These are phyloP conservation scores for Epinephelus cyanopodus DNA, from an alignment of 2,113 vertebrate genomes.

Conservation along the genomic window DNA sequence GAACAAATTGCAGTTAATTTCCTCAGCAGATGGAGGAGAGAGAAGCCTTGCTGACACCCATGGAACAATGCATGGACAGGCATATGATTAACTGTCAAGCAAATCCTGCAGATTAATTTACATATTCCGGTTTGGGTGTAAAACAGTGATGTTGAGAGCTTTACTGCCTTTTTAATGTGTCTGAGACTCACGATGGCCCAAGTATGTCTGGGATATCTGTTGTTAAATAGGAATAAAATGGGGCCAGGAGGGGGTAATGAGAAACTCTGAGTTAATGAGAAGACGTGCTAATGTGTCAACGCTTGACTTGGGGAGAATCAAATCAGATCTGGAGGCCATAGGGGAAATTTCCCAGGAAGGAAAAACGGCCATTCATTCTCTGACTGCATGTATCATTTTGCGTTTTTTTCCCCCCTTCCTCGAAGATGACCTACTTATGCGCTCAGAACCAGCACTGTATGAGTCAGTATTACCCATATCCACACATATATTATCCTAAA, in stretches of 20 bases:
- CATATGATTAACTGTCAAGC: conserved; percentile 67
- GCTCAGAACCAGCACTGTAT: conserved; percentile 16
- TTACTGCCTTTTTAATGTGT: conserved; percentile 53
- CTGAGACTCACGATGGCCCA: conserved; percentile 40
- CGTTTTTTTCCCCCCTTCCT: conserved; percentile 10
- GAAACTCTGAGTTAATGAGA: conserved; percentile 76
- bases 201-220: conserved; percentile 54
- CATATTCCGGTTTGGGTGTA: conserved; percentile 57
- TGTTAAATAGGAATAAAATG: conserved; percentile 75
- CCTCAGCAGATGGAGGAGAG: conserved; percentile 19
- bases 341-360: conserved; percentile 67
- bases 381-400: conserved; percentile 47
- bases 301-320: conserved; percentile 75
- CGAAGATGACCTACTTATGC: conserved; percentile 72
- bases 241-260: conserved; percentile 74
- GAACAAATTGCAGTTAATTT: conserved; percentile 42
- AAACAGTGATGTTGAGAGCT: conserved; percentile 56
- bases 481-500: conserved; percentile 39
- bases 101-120: conserved; percentile 57
- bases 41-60: conserved; percentile 26
- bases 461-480: conserved; percentile 30
- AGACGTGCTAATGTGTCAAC: conserved; percentile 76
- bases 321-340: conserved; percentile 72
- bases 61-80: conserved; percentile 29
- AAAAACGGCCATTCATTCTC: conserved; percentile 44